Evolutionary conservation across 1,140 invertebrate genomes (phyloP).

Genomic region (Ctenoplectra terminalis): DNA sequence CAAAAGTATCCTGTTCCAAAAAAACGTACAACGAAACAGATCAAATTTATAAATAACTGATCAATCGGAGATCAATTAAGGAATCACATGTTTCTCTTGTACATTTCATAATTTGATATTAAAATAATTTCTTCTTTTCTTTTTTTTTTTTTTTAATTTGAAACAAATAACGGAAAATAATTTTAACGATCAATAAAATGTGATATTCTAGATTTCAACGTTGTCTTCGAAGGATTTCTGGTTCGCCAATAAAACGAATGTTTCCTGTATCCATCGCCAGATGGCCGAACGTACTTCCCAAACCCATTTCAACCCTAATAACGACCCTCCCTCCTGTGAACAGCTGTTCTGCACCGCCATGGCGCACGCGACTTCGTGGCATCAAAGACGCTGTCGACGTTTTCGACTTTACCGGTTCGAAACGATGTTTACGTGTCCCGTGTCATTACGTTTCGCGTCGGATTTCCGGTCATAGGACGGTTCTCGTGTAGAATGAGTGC

Average conservation of each 20-base stretch:
- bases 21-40: not conserved
- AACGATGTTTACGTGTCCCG: slow-evolving; percentile 39
- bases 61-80: not conserved
- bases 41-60: not conserved
- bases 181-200: slow-evolving; percentile 4
- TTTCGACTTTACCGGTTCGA: slow-evolving; percentile 44
- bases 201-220: not conserved
- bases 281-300: slow-evolving; percentile 29
- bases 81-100: too few relatives aligned
- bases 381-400: slow-evolving; percentile 46
- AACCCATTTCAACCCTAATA: slow-evolving; percentile 28
- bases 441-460: slow-evolving; percentile 14
- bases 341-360: slow-evolving; percentile 66
- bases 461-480: slow-evolving; percentile 45
- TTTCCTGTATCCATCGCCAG: slow-evolving; percentile 1
- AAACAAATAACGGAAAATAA: too few relatives aligned
- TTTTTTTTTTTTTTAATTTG: too few relatives aligned
- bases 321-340: slow-evolving; percentile 44
- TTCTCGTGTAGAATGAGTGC: slow-evolving; percentile 36
- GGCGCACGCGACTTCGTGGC: slow-evolving; percentile 63
- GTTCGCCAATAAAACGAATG: not conserved
- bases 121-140: too few relatives aligned
- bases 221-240: slow-evolving; percentile 11
- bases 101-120: not conserved
- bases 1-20: not conserved